Base-by-base conservation (phyloP, 2,797 vertebrate species). In the Synanceia verrucosa region DNA sequence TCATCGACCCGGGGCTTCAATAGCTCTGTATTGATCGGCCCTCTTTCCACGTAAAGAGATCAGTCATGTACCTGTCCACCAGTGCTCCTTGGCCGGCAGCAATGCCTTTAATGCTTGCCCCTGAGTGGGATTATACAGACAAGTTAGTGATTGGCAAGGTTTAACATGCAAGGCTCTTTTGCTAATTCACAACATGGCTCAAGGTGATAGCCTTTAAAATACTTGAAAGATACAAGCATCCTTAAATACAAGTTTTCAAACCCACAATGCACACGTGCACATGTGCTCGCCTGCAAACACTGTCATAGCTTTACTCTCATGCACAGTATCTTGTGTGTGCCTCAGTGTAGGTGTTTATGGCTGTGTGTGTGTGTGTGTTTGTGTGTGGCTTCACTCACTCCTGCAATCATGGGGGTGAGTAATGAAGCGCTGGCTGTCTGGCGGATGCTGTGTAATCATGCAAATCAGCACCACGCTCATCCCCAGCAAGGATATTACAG, bases 361-460 rank as follows among this genome's bases (percentile, higher is more conserved):
- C 4, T 43, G 57, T 63, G 71, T 53, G 70, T 53, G 61, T 46
- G 50, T 21, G 23, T 2, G 4, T 44, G 41, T 48, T 21, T 48
- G 47, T 50, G 47, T 34, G 48, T 56, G 73, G 36, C 56, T 64
- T 53, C 9, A 26, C 65, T 72, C 70, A 29, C 75, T 79, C 69
- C 63, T 19, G 26, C 81, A 80, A 87, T 85, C 76, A 80, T 64
- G 34, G n/a, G 29, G 21, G 58, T 72, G 80, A 85, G 82, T 83
- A 88, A 86, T 82, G 79, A 87, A 85, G 83, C 28, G 4, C 71
- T 65, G 78, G 46, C 72, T 83, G 81, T 79, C 87, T 83, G 84
- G 77, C 44, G 50, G 73, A 69, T 72, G 79, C 85, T 75, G 83
- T 77, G 80, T 86, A 86, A 92, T 90, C 83, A 90, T 91, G 89